Conservation (phyloP, 1,140 invertebrate species). For the Contarinia nasturtii region DNA sequence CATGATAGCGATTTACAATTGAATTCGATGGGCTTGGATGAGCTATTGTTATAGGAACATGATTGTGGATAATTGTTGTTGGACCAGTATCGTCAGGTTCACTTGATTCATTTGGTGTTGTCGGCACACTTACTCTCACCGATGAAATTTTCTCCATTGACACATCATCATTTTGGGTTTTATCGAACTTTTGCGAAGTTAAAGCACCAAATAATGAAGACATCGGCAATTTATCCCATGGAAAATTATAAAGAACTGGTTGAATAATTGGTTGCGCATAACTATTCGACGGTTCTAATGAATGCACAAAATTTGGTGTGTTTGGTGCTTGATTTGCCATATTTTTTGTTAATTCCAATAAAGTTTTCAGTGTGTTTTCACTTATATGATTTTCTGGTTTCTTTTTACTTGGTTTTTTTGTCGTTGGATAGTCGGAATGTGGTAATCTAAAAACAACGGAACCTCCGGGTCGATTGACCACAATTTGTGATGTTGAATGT, state of each 20-base stretch:
- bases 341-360: constrained; percentile 21
- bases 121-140: not conserved
- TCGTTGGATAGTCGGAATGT: constrained; percentile 1
- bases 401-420: constrained; percentile 6
- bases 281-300: not conserved
- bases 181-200: not conserved
- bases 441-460: constrained; percentile 20
- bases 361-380: constrained; percentile 21
- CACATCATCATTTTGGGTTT: not conserved
- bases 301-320: not conserved
- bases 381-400: constrained; percentile 17
- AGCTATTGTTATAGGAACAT: constrained; percentile 8
- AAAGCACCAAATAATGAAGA: not conserved
- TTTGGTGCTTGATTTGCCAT: constrained; percentile 9
- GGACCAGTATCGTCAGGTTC: not conserved
- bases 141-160: not conserved
- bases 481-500: constrained; percentile 17
- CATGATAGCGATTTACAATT: too few relatives aligned
- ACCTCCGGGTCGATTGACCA: constrained; percentile 21
- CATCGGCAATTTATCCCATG: not conserved
- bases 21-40: constrained; percentile 7
- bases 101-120: not conserved
- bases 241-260: not conserved
- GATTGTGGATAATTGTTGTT: constrained; percentile 22
- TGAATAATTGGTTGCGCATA: not conserved